These are phyloP conservation scores for Siniperca chuatsi DNA, from an alignment of 2,113 vertebrate genomes.

Conservation along the genomic window DNA sequence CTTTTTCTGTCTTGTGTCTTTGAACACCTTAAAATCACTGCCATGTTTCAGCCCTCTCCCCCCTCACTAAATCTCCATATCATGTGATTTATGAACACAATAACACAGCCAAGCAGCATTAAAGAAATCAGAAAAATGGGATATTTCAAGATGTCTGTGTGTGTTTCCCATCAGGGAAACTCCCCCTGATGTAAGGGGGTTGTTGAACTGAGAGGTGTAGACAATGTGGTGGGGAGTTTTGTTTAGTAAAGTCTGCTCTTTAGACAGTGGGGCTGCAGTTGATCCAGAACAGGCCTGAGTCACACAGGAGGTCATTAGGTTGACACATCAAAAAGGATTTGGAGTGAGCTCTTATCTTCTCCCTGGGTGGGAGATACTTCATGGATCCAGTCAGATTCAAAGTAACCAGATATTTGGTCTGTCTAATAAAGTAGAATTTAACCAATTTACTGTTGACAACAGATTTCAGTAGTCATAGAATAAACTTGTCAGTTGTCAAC, in stretches of 20 bases:
- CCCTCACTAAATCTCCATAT: not conserved
- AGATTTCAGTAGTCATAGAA: not conserved
- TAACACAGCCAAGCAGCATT: not conserved
- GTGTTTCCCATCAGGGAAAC: not conserved
- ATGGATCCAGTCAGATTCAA: slow-evolving; percentile 17
- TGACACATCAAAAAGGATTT: slow-evolving; percentile 28
- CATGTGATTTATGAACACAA: not conserved
- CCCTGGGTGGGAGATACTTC: slow-evolving; percentile 8
- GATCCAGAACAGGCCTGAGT: slow-evolving; percentile 1
- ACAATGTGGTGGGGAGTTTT: not conserved
- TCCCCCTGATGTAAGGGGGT: not conserved
- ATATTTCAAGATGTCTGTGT: not conserved
- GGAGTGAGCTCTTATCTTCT: slow-evolving; percentile 28
- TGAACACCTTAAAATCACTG: not conserved
- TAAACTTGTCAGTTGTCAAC: not conserved
- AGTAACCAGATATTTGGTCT: not conserved
- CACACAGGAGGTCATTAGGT: slow-evolving; percentile 32
- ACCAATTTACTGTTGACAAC: not conserved
- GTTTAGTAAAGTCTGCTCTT: slow-evolving; percentile 40
- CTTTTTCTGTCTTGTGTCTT: not conserved
- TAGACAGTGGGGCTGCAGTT: slow-evolving; percentile 8
- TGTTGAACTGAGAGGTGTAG: not conserved
- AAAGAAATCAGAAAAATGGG: not conserved
- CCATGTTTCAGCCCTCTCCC: no score
- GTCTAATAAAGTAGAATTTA: not conserved